phyloP scores from a whole-genome alignment of 2,888 invertebrate genomes.

The Ashinkailepas kermadecensis region DNA sequence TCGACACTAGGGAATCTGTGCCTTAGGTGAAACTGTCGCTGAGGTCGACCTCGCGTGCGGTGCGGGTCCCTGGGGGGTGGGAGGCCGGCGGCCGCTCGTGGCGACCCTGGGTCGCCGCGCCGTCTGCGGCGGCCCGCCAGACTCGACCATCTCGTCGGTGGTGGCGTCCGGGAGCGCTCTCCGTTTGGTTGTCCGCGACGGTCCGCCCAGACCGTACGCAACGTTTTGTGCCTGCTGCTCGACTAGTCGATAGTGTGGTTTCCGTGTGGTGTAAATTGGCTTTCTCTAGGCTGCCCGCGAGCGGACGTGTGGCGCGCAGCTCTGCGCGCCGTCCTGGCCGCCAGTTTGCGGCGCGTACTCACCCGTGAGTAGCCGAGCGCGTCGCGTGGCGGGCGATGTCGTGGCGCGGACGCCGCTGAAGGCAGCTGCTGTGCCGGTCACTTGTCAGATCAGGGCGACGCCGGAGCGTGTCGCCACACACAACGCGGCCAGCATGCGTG shows the following conservation, averaged over 20 bases:
- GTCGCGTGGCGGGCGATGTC: too few relatives aligned
- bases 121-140: neutral
- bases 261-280: neutral
- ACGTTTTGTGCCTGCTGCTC: neutral
- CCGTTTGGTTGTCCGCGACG: too few relatives aligned
- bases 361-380: too few relatives aligned
- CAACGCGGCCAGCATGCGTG: neutral
- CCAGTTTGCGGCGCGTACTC: neutral
- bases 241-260: neutral
- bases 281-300: neutral
- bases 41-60: neutral
- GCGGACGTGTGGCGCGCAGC: neutral
- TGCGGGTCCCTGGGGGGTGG: neutral
- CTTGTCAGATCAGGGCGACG: too few relatives aligned
- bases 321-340: neutral
- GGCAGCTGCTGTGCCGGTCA: too few relatives aligned
- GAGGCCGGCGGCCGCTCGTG: neutral
- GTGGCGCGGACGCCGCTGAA: too few relatives aligned
- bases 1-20: constrained; percentile 18
- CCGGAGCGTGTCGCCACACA: too few relatives aligned
- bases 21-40: constrained; percentile 11
- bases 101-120: neutral
- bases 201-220: too few relatives aligned
- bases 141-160: neutral
- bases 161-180: neutral